Percentiles rank a stretch among this genome's conserved stretches.
Evolutionary conservation across 2,888 invertebrate species (phyloP).

Genomic region (Drosophila neonasuta): DNA sequence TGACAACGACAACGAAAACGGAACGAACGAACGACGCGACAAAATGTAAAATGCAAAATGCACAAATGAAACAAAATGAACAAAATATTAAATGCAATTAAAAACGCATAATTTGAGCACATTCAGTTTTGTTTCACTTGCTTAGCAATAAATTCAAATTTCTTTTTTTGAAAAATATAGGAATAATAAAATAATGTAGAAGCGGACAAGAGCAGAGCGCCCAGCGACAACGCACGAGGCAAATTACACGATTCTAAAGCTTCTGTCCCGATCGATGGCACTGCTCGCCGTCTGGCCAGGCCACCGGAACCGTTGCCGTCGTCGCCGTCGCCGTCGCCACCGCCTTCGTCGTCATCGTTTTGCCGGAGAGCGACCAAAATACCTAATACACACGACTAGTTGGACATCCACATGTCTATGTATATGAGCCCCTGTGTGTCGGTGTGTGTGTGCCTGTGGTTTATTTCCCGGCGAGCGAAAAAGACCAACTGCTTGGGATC

Average conservation of each 20-base stretch:
- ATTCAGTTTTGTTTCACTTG: constrained; percentile 67
- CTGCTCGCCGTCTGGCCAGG: constrained; percentile 64
- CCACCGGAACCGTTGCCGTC: constrained; percentile 52
- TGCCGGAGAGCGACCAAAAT: constrained; percentile 60
- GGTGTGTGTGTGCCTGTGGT: constrained; percentile 17
- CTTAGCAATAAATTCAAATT: constrained; percentile 42
- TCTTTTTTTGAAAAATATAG: not conserved
- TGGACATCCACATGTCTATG: constrained; percentile 45
- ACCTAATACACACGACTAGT: constrained; percentile 55
- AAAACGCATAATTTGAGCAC: constrained; percentile 53
- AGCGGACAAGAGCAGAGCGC: constrained; percentile 44
- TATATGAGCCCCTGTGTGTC: constrained; percentile 11
- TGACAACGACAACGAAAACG: constrained; percentile 22
- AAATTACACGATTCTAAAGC: constrained; percentile 76
- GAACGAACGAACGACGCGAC: constrained; percentile 18
- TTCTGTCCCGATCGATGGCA: constrained; percentile 68
- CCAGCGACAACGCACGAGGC: constrained; percentile 71
- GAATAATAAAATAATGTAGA: constrained; percentile 21
- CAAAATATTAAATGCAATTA: constrained; percentile 51
- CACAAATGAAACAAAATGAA: constrained; percentile 67
- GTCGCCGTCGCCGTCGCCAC: constrained; percentile 20
- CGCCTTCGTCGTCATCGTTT: constrained; percentile 9
- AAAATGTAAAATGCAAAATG: constrained; percentile 12
- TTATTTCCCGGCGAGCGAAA: constrained; percentile 58
- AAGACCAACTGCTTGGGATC: constrained; percentile 51